Conservation (phyloP, 2,888 invertebrate genomes). For the Nephrotoma flavescens region DNA sequence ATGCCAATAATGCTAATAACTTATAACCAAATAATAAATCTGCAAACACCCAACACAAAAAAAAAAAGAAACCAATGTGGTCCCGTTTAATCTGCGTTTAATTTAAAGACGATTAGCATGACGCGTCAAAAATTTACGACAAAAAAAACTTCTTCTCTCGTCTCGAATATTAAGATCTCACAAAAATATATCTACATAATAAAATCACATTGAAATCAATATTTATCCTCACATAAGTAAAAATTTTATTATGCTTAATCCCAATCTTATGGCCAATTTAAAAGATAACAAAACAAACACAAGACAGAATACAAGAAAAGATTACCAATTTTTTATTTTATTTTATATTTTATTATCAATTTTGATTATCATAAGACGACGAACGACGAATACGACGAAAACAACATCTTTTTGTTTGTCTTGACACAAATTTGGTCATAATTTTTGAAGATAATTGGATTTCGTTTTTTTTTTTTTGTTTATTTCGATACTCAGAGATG, state of each 20-base stretch:
- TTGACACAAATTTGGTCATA: neutral
- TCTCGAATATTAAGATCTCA: neutral
- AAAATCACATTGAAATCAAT: neutral
- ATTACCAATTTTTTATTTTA: neutral
- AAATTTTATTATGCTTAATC: neutral
- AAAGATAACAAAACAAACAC: neutral
- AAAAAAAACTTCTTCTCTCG: neutral
- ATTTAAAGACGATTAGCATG: neutral
- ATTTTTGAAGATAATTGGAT: neutral
- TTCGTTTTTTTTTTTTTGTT: neutral
- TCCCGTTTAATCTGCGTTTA: neutral
- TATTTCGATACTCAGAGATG: neutral
- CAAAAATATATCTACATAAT: neutral
- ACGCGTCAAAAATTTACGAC: neutral
- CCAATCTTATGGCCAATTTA: neutral
- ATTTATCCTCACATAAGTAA: neutral
- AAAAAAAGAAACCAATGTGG: neutral
- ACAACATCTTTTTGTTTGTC: neutral
- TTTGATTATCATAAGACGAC: neutral
- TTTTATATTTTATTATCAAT: neutral
- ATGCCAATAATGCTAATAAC: no score
- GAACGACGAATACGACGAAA: neutral
- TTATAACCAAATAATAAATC: no score
- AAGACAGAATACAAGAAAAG: neutral
- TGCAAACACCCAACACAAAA: neutral